Percentiles rank a stretch among this genome's conserved stretches.
Conservation (phyloP, 2,797 vertebrate species). For the Macrochelys suwanniensis region DNA sequence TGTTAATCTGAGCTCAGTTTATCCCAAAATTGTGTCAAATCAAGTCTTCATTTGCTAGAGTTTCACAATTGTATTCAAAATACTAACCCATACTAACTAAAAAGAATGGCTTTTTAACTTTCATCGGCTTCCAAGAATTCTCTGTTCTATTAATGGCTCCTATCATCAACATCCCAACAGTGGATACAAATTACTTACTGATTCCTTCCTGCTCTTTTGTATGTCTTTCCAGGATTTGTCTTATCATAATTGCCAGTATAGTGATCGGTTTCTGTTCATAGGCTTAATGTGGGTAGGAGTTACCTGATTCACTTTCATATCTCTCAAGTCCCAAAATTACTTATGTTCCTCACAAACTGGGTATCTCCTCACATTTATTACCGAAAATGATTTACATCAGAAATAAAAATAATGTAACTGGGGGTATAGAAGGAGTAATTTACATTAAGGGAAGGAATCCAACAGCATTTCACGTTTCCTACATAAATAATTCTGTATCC, state of each 20-base stretch:
- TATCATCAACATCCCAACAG: background rate
- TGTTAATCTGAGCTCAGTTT: background rate
- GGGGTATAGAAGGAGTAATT: conserved; percentile 51
- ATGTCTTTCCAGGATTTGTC: background rate
- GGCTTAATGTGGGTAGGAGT: background rate
- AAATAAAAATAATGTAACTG: conserved; percentile 34
- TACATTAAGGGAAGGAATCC: conserved; percentile 48
- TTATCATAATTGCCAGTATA: background rate
- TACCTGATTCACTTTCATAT: conserved; percentile 2
- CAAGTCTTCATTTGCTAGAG: background rate
- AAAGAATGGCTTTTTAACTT: background rate
- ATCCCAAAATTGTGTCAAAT: background rate
- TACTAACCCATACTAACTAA: background rate
- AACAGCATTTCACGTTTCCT: conserved; percentile 42
- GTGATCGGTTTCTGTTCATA: background rate
- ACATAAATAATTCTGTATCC: conserved; percentile 45
- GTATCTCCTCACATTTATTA: background rate
- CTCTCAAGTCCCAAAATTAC: background rate
- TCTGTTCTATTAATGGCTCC: background rate
- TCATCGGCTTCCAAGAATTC: background rate
- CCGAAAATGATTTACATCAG: conserved; percentile 38
- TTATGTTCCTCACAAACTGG: background rate
- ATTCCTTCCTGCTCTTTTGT: background rate
- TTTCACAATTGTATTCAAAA: background rate
- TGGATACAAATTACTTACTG: background rate